Base-by-base conservation (phyloP, 92 coral and sea anemone genomes). In the Palythoa heliodiscus region DNA sequence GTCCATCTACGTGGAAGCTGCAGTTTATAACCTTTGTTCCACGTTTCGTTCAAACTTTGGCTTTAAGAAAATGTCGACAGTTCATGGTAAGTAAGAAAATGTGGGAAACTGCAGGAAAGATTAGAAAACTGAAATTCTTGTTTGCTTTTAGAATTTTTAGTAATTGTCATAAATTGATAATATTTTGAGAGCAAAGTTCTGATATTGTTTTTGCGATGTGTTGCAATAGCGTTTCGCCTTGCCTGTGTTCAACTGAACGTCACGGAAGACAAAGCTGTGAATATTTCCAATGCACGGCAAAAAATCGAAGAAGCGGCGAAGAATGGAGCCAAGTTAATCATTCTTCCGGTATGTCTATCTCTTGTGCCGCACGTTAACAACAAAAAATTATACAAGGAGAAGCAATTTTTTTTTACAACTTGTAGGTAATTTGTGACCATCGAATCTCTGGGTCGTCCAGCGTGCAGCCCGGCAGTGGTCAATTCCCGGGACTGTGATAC, bases 211-310 rank as follows among this genome's bases (percentile, higher is more conserved):
- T 25, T 69, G 16, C 2, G 12, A 69, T 69, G 17, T 69, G 73
- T 69, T 69, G 73, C 85, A 74, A 3, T 87, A 96, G 98, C 78
- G 9, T 91, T 94, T 78, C 95, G 97, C 50, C 83, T 96, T 25
- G 98, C 93, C n/a, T 87, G 95, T 22, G 83, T 96, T 37, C 98
- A 96, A 87, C 89, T 96, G 29, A 95, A 95, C n/a, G 98, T 96
- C 9, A 89, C 96, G 74, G 89, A 94, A 76, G 95, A 94, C 87
- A 96, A 96, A 76, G 89, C 95, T 10, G 93, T 92, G 83, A 96
- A 96, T 70, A 75, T 92, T 60, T 78, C 78, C 20, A 83, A 89
- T 14, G 98, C 98, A 1, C 88, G 85, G 72, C 87, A 94, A 35
- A 95, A 94, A 79, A 88, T 94, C 78, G 93, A 89, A 76, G 97